Percentiles rank a stretch among this genome's conserved stretches.
phyloP scores from a whole-genome alignment of 1,140 invertebrate genomes.

The Cydia fagiglandana region DNA sequence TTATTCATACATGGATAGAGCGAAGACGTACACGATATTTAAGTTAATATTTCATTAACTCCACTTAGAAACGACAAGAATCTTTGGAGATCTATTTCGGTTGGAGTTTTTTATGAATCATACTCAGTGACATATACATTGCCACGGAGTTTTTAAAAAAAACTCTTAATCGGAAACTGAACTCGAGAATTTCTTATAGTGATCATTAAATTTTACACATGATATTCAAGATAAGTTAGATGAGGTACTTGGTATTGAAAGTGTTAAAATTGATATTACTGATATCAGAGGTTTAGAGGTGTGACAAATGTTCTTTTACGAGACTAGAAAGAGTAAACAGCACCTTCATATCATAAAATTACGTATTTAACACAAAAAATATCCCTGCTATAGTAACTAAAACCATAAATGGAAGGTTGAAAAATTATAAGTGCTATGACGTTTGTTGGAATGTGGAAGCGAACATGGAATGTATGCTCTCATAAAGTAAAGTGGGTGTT shows the following conservation, averaged over 20 bases:
- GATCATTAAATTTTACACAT: too few relatives aligned
- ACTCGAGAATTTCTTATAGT: too few relatives aligned
- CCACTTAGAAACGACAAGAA: not conserved
- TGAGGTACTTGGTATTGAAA: too few relatives aligned
- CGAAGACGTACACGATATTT: not conserved
- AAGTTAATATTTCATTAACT: not conserved
- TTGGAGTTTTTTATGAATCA: too few relatives aligned
- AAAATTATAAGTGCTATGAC: not conserved
- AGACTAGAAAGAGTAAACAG: too few relatives aligned
- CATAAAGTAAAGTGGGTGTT: not conserved
- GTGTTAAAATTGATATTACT: not conserved
- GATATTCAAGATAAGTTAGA: too few relatives aligned
- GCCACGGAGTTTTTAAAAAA: too few relatives aligned
- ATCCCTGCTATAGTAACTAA: not conserved
- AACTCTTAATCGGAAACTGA: too few relatives aligned
- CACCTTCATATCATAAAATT: not conserved
- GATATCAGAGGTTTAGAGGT: not conserved
- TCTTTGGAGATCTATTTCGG: too few relatives aligned
- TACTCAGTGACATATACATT: too few relatives aligned
- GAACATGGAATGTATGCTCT: not conserved
- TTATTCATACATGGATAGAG: slow-evolving; percentile 50
- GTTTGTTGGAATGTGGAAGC: slow-evolving; percentile 2
- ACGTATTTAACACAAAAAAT: not conserved
- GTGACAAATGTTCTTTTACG: too few relatives aligned
- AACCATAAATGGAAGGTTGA: not conserved